Evolutionary conservation across 1,140 invertebrate genomes (phyloP).

Genomic region (Streblospio benedicti): DNA sequence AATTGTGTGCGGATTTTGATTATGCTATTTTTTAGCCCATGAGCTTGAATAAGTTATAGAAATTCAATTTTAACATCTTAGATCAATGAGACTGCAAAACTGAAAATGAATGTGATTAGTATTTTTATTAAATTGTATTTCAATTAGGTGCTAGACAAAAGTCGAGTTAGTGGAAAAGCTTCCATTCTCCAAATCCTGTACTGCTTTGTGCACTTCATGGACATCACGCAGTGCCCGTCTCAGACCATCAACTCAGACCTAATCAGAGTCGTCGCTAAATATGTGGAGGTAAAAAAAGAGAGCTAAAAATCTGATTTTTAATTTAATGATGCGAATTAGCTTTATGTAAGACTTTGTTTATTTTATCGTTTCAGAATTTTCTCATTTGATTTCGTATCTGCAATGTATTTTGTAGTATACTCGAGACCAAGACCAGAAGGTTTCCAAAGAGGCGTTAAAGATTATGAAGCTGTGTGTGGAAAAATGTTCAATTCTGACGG

Average conservation of each 20-base stretch:
- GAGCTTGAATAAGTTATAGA: conserved; percentile 4
- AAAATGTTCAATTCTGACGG: too few species aligned
- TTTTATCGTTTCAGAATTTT: conserved; percentile 21
- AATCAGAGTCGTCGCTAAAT: conserved; percentile 80
- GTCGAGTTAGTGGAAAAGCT: conserved; percentile 69
- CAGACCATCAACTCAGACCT: conserved; percentile 86
- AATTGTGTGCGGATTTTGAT: too few species aligned
- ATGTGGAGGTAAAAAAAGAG: conserved; percentile 65
- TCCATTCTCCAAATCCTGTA: conserved; percentile 88
- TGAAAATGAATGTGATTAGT: too few species aligned
- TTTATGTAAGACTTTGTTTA: neutral
- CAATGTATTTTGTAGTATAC: conserved; percentile 11
- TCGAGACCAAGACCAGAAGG: neutral
- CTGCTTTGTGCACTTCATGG: conserved; percentile 92
- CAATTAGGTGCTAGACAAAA: conserved; percentile 68
- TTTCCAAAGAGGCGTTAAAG: too few species aligned
- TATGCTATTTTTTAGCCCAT: conserved; percentile 1
- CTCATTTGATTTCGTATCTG: neutral
- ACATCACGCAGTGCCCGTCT: conserved; percentile 69
- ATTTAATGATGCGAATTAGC: neutral
- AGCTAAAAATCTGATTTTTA: conserved; percentile 9
- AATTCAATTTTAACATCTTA: too few species aligned
- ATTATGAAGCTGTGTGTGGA: too few species aligned
- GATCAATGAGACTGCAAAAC: too few species aligned
- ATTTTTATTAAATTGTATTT: too few species aligned